These are phyloP conservation scores for Cyphomyrmex costatus DNA, from an alignment of 1,140 invertebrate genomes.

Conservation along the genomic window DNA sequence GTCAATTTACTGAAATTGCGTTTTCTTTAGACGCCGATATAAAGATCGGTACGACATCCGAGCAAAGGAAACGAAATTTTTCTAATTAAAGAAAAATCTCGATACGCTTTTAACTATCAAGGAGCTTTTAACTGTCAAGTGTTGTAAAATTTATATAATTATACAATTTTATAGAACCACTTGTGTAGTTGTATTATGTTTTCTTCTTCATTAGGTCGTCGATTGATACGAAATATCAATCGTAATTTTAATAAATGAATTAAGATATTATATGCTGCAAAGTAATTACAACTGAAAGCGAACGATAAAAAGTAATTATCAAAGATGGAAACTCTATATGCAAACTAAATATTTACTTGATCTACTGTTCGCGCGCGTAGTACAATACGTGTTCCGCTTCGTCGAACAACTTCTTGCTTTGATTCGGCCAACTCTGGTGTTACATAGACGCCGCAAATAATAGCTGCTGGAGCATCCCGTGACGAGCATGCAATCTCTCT, in stretches of 20 bases:
- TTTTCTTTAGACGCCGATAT: constrained; percentile 52
- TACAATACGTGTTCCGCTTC: constrained; percentile 37
- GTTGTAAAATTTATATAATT: background rate
- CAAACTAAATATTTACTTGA: constrained; percentile 52
- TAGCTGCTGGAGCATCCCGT: constrained; percentile 31
- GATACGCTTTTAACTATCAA: background rate
- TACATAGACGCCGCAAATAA: constrained; percentile 61
- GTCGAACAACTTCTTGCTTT: constrained; percentile 53
- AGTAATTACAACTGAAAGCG: constrained; percentile 6
- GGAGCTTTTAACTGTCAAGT: background rate
- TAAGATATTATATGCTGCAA: background rate
- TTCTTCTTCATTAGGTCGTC: background rate
- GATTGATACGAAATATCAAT: background rate
- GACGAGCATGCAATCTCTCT: constrained; percentile 54
- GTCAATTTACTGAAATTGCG: constrained; percentile 62
- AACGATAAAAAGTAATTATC: background rate
- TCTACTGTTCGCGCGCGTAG: constrained; percentile 13
- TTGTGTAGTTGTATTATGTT: background rate
- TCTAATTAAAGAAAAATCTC: constrained; percentile 44
- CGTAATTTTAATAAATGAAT: background rate
- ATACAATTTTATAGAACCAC: background rate
- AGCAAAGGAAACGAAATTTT: constrained; percentile 1
- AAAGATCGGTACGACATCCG: constrained; percentile 28
- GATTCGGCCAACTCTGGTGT: constrained; percentile 31
- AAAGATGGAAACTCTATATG: constrained; percentile 5